Evolutionary conservation across 2,888 invertebrate genomes (phyloP).

Genomic region (Caenorhabditis virilis): DNA sequence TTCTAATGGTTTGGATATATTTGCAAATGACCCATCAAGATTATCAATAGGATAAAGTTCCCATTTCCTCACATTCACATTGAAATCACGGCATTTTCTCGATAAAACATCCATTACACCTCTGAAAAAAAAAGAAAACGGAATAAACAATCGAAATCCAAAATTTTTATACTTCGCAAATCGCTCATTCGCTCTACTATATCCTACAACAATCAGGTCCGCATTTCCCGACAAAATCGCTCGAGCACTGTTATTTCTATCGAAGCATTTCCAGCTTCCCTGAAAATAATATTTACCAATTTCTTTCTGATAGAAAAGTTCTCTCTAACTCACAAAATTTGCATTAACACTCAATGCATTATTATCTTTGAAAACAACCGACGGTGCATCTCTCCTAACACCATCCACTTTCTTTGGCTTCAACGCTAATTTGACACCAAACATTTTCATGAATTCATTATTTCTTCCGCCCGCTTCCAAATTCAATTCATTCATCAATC

Average conservation of each 20-base stretch:
- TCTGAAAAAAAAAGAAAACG: too few species aligned
- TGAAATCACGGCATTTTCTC: background rate
- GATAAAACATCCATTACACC: background rate
- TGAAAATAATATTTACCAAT: background rate
- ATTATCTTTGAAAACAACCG: background rate
- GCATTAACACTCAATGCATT: too few species aligned
- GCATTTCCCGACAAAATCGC: background rate
- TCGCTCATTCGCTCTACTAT: background rate
- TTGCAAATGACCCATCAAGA: too few species aligned
- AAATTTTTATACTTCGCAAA: background rate
- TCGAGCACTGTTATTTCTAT: background rate
- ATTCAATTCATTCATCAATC: constrained; percentile 14
- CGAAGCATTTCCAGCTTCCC: background rate
- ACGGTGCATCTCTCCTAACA: constrained; percentile 1
- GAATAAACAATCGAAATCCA: too few species aligned
- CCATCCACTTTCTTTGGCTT: constrained; percentile 1
- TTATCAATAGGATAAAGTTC: too few species aligned
- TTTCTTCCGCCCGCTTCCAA: background rate
- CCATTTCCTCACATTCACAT: background rate
- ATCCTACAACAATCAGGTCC: background rate
- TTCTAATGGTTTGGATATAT: too few species aligned
- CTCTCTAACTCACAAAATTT: too few species aligned
- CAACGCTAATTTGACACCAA: constrained; percentile 2
- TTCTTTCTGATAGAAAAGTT: background rate
- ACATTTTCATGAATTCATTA: constrained; percentile 3